Evolutionary conservation across 2,797 vertebrate genomes (phyloP), one percentile per base, ranked within the genome.

Genomic region (Hemitrygon akajei): DNA sequence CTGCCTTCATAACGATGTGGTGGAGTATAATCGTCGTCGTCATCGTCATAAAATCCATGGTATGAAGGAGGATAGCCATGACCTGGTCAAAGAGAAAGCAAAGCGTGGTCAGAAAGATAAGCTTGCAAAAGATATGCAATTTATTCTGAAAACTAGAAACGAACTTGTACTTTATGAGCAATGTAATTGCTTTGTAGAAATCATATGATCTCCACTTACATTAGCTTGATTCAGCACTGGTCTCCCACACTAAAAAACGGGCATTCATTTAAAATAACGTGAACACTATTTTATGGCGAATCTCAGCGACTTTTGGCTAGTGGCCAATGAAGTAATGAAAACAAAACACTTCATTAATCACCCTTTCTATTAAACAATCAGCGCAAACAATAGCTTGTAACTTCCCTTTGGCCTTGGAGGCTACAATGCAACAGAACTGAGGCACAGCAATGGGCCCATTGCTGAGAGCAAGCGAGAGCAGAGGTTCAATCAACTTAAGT

Each of bases 1-100:
- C 91, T 76, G 37, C 71, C 91, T n/a, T 93, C 91, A 5, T 93
- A 93, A n/a, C 73, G 91, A 58, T 73, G 73, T 75, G 40, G 69
- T 6, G 91, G 71, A 47, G 37, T 40, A 47, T 93, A 93, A 27
- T 93, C 91, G 16, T 93, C 91, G 7, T 93, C 87, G 0, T 91
- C 87, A 0, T 91, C 81, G 6, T 86, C 87, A 3, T 93, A 93
- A 76, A 47, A 93, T 25, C 91, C 73, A 30, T 93, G 91, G 22
- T 93, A 93, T 76, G 91, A 75, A 56, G 91, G 91, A 56, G 91
- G 71, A 40, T 93, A 93, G 71, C 71, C 71, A 56, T 47, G 73
- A 58, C 91, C 91, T 93, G 71, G 7, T 6, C 11, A 30, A 93
- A 47, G 10, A 10, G 18, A 73, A 71, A 91, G 20, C 12, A 40